Percentiles rank a stretch among this genome's conserved stretches.
Conservation (phyloP, 2,113 vertebrate species). For the Donacobius atricapilla region DNA sequence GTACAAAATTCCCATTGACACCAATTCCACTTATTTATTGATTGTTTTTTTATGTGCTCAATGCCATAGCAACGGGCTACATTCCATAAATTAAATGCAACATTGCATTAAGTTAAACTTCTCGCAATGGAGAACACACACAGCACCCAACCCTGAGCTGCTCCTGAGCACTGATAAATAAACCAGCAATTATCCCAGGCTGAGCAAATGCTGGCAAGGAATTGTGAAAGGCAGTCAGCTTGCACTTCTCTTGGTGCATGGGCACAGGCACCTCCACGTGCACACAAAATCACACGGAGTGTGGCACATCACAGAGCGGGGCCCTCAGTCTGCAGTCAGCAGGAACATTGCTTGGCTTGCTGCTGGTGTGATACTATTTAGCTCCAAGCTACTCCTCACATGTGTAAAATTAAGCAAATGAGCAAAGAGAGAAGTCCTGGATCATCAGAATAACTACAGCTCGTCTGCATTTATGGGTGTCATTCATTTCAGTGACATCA, state of each 20-base stretch:
- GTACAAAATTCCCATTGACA: conserved; percentile 58
- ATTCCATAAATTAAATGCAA: conserved; percentile 55
- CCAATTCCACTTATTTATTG: conserved; percentile 68
- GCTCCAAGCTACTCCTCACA: conserved; percentile 42
- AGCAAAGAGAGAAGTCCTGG: conserved; percentile 58
- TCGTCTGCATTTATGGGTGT: conserved; percentile 66
- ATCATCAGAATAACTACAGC: conserved; percentile 65
- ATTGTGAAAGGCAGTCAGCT: not conserved
- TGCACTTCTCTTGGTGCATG: not conserved
- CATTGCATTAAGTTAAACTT: conserved; percentile 54
- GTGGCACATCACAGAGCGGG: not conserved
- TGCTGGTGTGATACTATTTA: not conserved
- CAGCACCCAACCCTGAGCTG: not conserved
- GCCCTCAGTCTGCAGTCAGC: not conserved
- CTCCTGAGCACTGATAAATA: not conserved
- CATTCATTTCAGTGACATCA: conserved; percentile 69
- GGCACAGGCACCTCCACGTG: not conserved
- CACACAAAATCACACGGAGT: not conserved
- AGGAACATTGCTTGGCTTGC: not conserved
- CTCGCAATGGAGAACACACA: not conserved
- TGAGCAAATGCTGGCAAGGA: not conserved
- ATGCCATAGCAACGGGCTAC: conserved; percentile 51
- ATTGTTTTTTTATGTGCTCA: conserved; percentile 46
- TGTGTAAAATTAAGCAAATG: conserved; percentile 62
- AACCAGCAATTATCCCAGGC: not conserved